Evolutionary conservation across 2,888 invertebrate genomes (phyloP).

Genomic region (Encarsia formosa): DNA sequence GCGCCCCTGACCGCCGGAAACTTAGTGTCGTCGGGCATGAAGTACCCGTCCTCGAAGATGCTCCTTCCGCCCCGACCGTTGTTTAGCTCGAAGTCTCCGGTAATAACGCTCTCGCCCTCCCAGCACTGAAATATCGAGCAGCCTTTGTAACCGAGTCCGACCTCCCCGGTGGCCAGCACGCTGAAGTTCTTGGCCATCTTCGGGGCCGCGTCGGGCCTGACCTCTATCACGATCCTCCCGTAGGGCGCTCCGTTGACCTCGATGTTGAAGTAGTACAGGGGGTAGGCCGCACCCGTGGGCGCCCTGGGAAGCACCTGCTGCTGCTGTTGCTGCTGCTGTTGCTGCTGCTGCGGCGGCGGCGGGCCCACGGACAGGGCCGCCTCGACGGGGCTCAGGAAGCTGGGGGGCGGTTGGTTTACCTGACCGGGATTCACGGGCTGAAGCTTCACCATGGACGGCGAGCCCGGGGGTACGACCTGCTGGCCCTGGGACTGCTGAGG

Average conservation of each 20-base stretch:
- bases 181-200: constrained; percentile 79
- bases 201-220: constrained; percentile 73
- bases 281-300: constrained; percentile 60
- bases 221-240: constrained; percentile 73
- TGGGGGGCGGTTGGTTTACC: constrained; percentile 36
- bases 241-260: constrained; percentile 68
- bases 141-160: constrained; percentile 73
- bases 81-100: constrained; percentile 76
- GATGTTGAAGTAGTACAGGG: constrained; percentile 72
- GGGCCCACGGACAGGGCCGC: constrained; percentile 48
- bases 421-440: constrained; percentile 27
- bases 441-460: constrained; percentile 44
- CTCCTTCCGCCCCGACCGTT: constrained; percentile 76
- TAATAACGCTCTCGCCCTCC: constrained; percentile 77
- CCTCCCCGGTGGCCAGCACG: constrained; percentile 67
- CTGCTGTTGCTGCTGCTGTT: constrained; percentile 36
- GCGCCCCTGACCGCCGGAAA: constrained; percentile 71
- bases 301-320: constrained; percentile 52
- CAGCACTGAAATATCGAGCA: constrained; percentile 79
- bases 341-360: constrained; percentile 6
- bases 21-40: constrained; percentile 78
- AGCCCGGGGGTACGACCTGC: constrained; percentile 44
- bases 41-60: constrained; percentile 72
- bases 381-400: constrained; percentile 40
- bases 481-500: not conserved